phyloP scores from a whole-genome alignment of 2,797 vertebrate species.

The Brotula barbata region DNA sequence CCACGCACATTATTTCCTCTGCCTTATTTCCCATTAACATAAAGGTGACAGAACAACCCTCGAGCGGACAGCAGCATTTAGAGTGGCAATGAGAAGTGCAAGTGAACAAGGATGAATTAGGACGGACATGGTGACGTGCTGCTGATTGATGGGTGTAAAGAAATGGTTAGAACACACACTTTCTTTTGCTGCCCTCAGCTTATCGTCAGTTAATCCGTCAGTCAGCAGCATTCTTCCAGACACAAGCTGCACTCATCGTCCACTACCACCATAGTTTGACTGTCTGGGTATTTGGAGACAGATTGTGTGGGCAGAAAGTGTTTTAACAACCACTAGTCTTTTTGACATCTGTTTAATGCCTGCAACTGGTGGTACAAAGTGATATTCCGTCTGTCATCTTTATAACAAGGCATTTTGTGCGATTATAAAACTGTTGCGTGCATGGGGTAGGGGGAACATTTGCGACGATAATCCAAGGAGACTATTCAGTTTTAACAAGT shows the following conservation, averaged over 20 bases:
- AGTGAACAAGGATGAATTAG: slow-evolving; percentile 60
- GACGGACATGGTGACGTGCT: slow-evolving; percentile 32
- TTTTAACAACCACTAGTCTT: not conserved
- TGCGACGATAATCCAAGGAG: no score
- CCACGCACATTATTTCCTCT: slow-evolving; percentile 50
- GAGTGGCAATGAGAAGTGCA: slow-evolving; percentile 36
- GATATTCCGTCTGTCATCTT: slow-evolving; percentile 2
- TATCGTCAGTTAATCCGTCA: slow-evolving; percentile 11
- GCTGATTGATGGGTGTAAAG: slow-evolving; percentile 40
- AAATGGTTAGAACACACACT: slow-evolving; percentile 15
- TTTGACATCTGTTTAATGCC: not conserved
- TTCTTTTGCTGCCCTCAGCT: slow-evolving; percentile 17
- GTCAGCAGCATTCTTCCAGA: slow-evolving; percentile 7
- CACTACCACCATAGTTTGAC: not conserved
- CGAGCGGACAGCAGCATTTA: slow-evolving; percentile 61
- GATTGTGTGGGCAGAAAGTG: not conserved
- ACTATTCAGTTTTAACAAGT: no score
- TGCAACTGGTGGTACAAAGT: slow-evolving; percentile 18
- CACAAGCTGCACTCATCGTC: not conserved
- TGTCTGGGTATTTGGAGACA: not conserved
- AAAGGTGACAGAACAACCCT: slow-evolving; percentile 68
- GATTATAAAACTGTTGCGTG: slow-evolving; percentile 8
- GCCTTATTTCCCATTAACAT: slow-evolving; percentile 53
- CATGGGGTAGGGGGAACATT: no score
- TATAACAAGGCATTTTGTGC: not conserved